Base-by-base conservation (phyloP, 1,140 invertebrate genomes). In the Drosophila equinoxialis region DNA sequence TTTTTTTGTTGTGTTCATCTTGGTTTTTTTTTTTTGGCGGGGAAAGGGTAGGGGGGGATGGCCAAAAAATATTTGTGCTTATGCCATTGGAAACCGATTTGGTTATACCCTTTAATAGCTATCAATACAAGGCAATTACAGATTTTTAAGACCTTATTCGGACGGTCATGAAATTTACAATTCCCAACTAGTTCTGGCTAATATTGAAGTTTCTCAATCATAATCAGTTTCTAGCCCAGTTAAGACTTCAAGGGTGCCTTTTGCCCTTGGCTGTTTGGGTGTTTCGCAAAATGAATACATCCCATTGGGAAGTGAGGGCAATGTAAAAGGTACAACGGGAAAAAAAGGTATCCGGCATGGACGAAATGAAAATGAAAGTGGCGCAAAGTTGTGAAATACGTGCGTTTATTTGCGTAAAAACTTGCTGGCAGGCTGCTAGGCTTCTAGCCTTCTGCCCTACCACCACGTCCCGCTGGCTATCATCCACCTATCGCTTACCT, bases 361-460 rank as follows among this genome's bases (percentile, higher is more conserved):
- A 42, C 37, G 42, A 65, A 75, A 80, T 80, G 68, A 79, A 85
- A 86, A 82, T 71, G 70, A 89, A 86, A 89, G 79, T 89, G 70
- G 79, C 76, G 84, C 70, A 86, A 86, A 86, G 79, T 86, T 86
- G 83, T 83, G 84, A 81, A 89, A 87, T 89, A 87, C 79, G 83
- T 86, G 83, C 83, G 83, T 87, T 86, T 86, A 89, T 86, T 86
- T 86, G 79, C 83, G 84, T 87, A 83, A 87, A 87, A 87, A 86
- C 69, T 79, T 86, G 69, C 76, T 42, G 65, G 68, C 59, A 63
- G 59, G 61, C 62, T 61, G 55, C 54, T 17, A 17, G 14, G 30
- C 30, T 30, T 30, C 30, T 17, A 8, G 14, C 5, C 30, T 30
- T 30, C 30, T 30, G 3, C 30, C 14, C 7, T 2, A 48, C 45